phyloP scores from a whole-genome alignment of 2,888 invertebrate species.

The Heliconius sara region DNA sequence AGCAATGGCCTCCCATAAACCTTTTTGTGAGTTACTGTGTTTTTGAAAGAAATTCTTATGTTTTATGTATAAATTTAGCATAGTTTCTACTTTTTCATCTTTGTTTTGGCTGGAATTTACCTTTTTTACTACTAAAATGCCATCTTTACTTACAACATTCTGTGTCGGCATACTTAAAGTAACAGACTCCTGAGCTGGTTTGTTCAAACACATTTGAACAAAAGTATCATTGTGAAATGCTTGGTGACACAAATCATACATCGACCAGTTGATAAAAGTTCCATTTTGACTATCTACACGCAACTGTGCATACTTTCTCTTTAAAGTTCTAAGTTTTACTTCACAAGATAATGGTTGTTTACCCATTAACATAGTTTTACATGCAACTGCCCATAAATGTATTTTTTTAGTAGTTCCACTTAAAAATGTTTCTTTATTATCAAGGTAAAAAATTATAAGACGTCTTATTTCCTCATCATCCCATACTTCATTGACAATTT shows the following conservation, averaged over 20 bases:
- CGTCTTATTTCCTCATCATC: conserved; percentile 65
- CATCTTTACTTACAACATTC: conserved; percentile 50
- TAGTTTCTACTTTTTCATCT: conserved; percentile 65
- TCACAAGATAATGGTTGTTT: conserved; percentile 67
- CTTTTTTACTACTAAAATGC: conserved; percentile 58
- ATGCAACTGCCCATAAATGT: conserved; percentile 74
- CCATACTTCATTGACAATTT: conserved; percentile 60
- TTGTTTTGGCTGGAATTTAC: conserved; percentile 48
- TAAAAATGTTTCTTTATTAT: conserved; percentile 72
- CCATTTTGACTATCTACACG: conserved; percentile 59
- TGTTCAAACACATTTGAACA: conserved; percentile 48
- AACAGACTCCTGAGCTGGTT: conserved; percentile 31
- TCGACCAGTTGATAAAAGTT: conserved; percentile 60
- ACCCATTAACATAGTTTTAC: conserved; percentile 70
- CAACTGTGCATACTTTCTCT: conserved; percentile 61
- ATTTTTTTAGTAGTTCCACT: conserved; percentile 62
- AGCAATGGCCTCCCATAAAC: conserved; percentile 73
- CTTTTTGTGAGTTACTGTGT: conserved; percentile 59
- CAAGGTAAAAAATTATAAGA: conserved; percentile 71
- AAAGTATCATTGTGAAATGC: conserved; percentile 67
- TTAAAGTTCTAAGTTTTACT: conserved; percentile 60
- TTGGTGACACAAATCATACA: conserved; percentile 66
- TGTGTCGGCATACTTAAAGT: conserved; percentile 39
- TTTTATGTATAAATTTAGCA: conserved; percentile 69
- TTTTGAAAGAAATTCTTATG: conserved; percentile 64